phyloP scores from a whole-genome alignment of 1,140 invertebrate species.

The Temnothorax longispinosus region DNA sequence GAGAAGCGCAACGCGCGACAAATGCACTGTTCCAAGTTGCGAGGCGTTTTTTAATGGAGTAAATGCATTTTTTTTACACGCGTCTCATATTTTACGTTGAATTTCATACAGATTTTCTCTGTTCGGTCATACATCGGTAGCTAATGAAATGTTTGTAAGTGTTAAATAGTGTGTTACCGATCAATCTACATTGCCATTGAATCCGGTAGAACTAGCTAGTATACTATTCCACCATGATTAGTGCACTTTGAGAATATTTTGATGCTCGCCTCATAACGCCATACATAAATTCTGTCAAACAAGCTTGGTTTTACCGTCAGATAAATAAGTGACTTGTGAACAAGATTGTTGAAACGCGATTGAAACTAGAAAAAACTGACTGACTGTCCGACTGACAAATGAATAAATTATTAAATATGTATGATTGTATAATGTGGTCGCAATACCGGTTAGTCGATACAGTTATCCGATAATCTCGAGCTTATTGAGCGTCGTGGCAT shows the following conservation, averaged over 20 bases:
- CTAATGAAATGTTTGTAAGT: background rate
- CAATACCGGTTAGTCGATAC: constrained; percentile 62
- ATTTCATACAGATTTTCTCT: background rate
- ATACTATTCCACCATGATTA: background rate
- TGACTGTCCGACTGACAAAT: background rate
- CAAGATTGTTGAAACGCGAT: constrained; percentile 20
- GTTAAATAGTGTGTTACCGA: background rate
- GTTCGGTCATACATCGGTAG: background rate
- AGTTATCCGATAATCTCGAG: constrained; percentile 62
- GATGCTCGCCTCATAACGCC: background rate
- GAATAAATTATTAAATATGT: constrained; percentile 45
- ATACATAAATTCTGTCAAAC: background rate
- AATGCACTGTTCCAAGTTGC: background rate
- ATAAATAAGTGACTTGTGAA: constrained; percentile 5
- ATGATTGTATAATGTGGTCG: constrained; percentile 12
- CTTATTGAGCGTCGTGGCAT: constrained; percentile 48
- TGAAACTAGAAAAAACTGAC: constrained; percentile 1
- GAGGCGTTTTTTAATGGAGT: background rate
- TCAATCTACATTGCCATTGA: background rate
- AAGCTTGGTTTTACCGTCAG: background rate
- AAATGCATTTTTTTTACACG: background rate
- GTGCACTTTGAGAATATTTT: background rate
- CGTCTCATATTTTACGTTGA: background rate
- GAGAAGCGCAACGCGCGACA: background rate
- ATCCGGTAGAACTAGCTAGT: background rate